A percentile compares a stretch with the other conserved stretches of the same genome.
Conservation (phyloP, 2,888 invertebrate species). For the Drosophila seclusa region DNA sequence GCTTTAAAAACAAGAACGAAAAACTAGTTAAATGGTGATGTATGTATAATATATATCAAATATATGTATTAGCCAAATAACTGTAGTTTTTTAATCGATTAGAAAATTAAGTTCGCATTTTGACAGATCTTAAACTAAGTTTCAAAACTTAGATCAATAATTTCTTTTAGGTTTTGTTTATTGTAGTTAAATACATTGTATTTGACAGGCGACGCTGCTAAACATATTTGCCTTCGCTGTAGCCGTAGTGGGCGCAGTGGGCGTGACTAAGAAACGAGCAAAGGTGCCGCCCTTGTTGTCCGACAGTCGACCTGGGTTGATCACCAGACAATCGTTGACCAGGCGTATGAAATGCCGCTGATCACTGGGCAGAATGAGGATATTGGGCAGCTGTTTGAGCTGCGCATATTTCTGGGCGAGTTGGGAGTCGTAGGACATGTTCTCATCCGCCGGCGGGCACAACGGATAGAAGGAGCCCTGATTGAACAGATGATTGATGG, state of each 20-base stretch:
- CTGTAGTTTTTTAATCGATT: background rate
- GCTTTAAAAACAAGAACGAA: constrained; percentile 59
- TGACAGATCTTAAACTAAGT: background rate
- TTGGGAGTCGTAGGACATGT: constrained; percentile 89
- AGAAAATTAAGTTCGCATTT: background rate
- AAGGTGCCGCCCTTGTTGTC: constrained; percentile 92
- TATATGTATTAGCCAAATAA: background rate
- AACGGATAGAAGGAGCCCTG: constrained; percentile 94
- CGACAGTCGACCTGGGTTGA: constrained; percentile 94
- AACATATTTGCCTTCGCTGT: constrained; percentile 81
- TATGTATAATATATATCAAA: background rate
- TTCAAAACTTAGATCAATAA: background rate
- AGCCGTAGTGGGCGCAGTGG: constrained; percentile 76
- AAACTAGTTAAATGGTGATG: background rate
- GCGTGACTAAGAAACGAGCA: constrained; percentile 88
- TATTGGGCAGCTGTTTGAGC: constrained; percentile 91
- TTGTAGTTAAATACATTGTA: constrained; percentile 74
- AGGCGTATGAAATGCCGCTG: constrained; percentile 93
- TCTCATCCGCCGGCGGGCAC: constrained; percentile 89
- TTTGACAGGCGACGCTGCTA: constrained; percentile 85
- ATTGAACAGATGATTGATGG: constrained; percentile 90
- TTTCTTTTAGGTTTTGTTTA: constrained; percentile 13
- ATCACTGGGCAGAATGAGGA: constrained; percentile 93
- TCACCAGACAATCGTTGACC: constrained; percentile 90
- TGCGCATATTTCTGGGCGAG: constrained; percentile 90